Conservation (phyloP, 2,888 invertebrate species). For the Choristoneura rosaceana region DNA sequence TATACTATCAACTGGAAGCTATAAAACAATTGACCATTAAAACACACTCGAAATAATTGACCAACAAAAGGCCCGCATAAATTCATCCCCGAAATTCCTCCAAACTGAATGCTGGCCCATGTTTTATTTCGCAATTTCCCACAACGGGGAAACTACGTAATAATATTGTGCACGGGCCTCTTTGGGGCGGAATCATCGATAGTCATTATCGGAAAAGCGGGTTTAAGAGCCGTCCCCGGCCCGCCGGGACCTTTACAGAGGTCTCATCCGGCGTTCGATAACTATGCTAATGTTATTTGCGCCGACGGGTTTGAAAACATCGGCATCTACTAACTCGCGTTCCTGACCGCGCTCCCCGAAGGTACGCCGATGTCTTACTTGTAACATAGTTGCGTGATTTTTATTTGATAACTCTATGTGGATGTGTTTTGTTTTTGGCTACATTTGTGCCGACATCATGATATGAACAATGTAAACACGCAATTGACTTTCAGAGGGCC, state of each 20-base stretch:
- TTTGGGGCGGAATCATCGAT: slow-evolving; percentile 82
- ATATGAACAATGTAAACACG: too few species aligned
- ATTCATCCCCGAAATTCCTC: slow-evolving; percentile 53
- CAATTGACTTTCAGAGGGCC: too few species aligned
- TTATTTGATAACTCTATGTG: not conserved
- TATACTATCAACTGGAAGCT: too few species aligned
- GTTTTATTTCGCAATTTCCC: slow-evolving; percentile 80
- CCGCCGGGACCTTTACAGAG: slow-evolving; percentile 80
- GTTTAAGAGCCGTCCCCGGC: slow-evolving; percentile 81
- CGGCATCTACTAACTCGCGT: slow-evolving; percentile 73
- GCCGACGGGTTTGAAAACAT: slow-evolving; percentile 79
- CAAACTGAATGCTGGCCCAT: slow-evolving; percentile 70
- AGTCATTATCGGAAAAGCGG: slow-evolving; percentile 84
- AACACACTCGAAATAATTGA: slow-evolving; percentile 25
- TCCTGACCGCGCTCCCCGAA: slow-evolving; percentile 61
- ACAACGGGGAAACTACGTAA: slow-evolving; percentile 78
- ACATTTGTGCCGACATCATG: too few species aligned
- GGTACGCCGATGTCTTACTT: slow-evolving; percentile 42
- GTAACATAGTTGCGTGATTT: slow-evolving; percentile 2
- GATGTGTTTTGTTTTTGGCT: not conserved
- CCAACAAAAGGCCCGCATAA: slow-evolving; percentile 17
- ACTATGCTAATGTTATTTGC: slow-evolving; percentile 86
- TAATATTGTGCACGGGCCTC: slow-evolving; percentile 80
- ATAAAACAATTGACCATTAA: not conserved
- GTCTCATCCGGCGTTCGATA: slow-evolving; percentile 84